These are phyloP conservation scores for Myotis daubentonii DNA, from an alignment of 2,797 vertebrate species.

Conservation along the genomic window DNA sequence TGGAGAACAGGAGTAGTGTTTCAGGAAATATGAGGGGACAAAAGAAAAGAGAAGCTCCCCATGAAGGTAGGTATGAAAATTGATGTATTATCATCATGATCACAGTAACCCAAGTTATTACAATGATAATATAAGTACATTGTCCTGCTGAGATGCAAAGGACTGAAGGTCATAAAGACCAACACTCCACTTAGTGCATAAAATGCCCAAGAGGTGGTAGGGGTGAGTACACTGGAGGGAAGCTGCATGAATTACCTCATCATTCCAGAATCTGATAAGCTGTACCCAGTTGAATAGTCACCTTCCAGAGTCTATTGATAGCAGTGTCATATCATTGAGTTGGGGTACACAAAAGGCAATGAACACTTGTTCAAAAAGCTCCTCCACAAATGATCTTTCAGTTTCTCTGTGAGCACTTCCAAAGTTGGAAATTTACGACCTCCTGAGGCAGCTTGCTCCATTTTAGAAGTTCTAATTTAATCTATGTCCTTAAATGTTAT, in stretches of 20 bases:
- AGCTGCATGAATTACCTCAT: not conserved
- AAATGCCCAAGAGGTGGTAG: not conserved
- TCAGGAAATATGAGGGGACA: not conserved
- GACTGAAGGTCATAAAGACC: not conserved
- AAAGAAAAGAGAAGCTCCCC: not conserved
- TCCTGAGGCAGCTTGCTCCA: not conserved
- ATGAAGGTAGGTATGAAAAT: not conserved
- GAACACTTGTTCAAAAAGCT: not conserved
- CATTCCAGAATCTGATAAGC: not conserved
- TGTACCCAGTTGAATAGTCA: conserved; percentile 5
- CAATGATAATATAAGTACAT: not conserved
- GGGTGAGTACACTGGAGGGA: not conserved
- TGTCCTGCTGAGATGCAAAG: not conserved
- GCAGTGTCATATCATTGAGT: not conserved
- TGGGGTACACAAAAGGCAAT: not conserved
- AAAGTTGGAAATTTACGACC: not conserved
- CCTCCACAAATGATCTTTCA: not conserved
- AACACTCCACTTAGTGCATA: not conserved
- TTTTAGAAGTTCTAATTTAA: conserved; percentile 38
- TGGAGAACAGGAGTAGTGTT: not conserved
- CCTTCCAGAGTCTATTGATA: not conserved
- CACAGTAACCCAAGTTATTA: not conserved
- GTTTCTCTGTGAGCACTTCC: conserved; percentile 12
- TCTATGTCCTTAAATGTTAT: conserved; percentile 32
- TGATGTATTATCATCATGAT: not conserved